A percentile compares a stretch with the other conserved stretches of the same genome.
Conservation (phyloP, 2,888 invertebrate species). For the Pinctada fucata region DNA sequence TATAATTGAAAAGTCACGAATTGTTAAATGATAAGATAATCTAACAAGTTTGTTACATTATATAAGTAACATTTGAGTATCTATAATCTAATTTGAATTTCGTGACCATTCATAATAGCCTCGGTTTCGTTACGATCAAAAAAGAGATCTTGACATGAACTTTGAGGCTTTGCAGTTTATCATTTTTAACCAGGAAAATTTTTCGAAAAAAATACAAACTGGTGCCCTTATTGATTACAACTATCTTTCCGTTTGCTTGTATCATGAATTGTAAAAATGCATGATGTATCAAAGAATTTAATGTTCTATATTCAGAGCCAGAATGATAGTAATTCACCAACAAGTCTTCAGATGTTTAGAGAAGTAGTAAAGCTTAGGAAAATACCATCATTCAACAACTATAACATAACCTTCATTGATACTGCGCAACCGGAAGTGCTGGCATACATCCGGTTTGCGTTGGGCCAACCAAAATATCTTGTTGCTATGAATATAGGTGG, state of each 20-base stretch:
- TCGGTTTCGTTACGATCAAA: too few species aligned
- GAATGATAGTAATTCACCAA: conserved; percentile 22
- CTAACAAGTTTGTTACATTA: too few species aligned
- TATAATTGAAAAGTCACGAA: too few species aligned
- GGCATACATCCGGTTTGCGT: conserved; percentile 58
- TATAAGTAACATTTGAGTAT: too few species aligned
- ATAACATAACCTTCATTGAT: conserved; percentile 49
- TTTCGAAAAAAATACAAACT: too few species aligned
- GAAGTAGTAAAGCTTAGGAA: conserved; percentile 60
- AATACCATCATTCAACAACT: conserved; percentile 64
- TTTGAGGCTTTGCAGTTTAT: too few species aligned
- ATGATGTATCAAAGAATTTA: too few species aligned
- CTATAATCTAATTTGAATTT: too few species aligned
- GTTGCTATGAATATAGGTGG: conserved; percentile 65
- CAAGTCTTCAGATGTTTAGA: conserved; percentile 59
- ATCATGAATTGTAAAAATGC: background rate
- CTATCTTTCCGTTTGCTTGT: conserved; percentile 35
- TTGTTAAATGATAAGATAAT: too few species aligned
- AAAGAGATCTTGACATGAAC: too few species aligned
- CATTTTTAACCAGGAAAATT: too few species aligned
- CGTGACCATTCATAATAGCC: too few species aligned
- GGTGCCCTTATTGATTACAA: background rate
- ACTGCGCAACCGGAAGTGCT: conserved; percentile 51
- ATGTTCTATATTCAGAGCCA: conserved; percentile 21
- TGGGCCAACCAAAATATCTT: conserved; percentile 55